These are phyloP conservation scores for Nasonovia ribisnigri DNA, from an alignment of 2,888 invertebrate species.

Conservation along the genomic window DNA sequence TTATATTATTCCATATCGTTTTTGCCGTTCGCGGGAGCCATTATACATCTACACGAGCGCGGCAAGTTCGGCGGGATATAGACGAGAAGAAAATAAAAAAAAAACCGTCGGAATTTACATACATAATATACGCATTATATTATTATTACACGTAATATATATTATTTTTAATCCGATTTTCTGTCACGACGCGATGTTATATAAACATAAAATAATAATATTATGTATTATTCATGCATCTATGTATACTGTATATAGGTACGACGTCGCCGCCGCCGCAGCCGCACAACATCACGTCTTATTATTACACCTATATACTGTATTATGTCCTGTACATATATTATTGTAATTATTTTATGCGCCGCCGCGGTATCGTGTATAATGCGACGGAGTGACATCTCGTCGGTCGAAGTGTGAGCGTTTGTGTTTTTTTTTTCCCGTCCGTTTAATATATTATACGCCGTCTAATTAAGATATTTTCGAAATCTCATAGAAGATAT, in stretches of 20 bases:
- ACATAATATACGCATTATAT: neutral
- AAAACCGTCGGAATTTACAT: slow-evolving; percentile 3
- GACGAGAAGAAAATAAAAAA: neutral
- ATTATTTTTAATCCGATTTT: slow-evolving; percentile 1
- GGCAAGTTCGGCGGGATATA: neutral
- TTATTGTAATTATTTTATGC: neutral
- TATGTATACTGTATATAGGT: neutral
- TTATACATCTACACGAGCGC: neutral
- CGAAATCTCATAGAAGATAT: neutral
- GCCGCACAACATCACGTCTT: neutral
- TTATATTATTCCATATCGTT: neutral
- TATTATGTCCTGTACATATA: no score
- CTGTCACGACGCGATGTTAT: neutral
- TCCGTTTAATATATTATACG: no score
- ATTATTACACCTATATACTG: no score
- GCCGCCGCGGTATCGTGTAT: neutral
- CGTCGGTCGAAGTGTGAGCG: neutral
- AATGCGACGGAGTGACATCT: neutral
- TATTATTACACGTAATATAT: neutral
- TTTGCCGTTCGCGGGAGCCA: neutral
- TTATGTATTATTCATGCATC: slow-evolving; percentile 28
- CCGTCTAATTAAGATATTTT: slow-evolving; percentile 33
- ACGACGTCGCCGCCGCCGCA: neutral
- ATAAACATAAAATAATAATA: neutral
- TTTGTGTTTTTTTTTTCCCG: neutral